Conservation (phyloP, 2,888 invertebrate species). For the Caenorhabditis afra region DNA sequence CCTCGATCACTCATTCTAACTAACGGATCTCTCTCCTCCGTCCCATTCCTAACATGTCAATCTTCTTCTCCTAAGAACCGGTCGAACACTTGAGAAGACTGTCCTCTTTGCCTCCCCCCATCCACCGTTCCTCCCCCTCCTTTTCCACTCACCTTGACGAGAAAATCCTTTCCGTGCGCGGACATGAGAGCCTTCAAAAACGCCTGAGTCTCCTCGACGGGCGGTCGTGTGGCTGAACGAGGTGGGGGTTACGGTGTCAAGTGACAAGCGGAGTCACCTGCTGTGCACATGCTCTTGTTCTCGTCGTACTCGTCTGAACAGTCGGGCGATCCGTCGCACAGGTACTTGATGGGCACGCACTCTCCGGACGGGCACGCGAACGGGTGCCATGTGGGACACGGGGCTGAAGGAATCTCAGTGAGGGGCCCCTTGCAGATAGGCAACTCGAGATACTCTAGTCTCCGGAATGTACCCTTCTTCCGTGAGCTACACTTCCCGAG, state of each 20-base stretch:
- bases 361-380: slow-evolving; percentile 93
- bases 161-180: slow-evolving; percentile 95
- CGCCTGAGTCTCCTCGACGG: slow-evolving; percentile 95
- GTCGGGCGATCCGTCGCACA: slow-evolving; percentile 94
- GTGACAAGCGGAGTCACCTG: slow-evolving; percentile 85
- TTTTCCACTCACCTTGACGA: slow-evolving; percentile 87
- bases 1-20: slow-evolving; percentile 47
- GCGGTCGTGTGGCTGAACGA: slow-evolving; percentile 91
- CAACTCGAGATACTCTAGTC: background rate
- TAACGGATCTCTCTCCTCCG: slow-evolving; percentile 36
- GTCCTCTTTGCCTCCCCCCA: too few relatives aligned
- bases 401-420: slow-evolving; percentile 59
- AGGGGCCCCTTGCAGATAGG: too few relatives aligned
- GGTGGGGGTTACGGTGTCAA: slow-evolving; percentile 42
- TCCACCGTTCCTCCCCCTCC: slow-evolving; percentile 17
- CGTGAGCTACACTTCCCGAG: background rate
- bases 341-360: slow-evolving; percentile 96
- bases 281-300: slow-evolving; percentile 93
- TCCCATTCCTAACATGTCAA: slow-evolving; percentile 52
- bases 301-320: slow-evolving; percentile 94
- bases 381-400: slow-evolving; percentile 94
- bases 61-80: slow-evolving; percentile 41
- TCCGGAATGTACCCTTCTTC: background rate
- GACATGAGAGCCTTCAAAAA: slow-evolving; percentile 94
- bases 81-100: slow-evolving; percentile 42